A percentile compares a stretch with the other conserved stretches of the same genome.
Evolutionary conservation across 1,140 invertebrate genomes (phyloP).

Genomic region (Delia radicum): DNA sequence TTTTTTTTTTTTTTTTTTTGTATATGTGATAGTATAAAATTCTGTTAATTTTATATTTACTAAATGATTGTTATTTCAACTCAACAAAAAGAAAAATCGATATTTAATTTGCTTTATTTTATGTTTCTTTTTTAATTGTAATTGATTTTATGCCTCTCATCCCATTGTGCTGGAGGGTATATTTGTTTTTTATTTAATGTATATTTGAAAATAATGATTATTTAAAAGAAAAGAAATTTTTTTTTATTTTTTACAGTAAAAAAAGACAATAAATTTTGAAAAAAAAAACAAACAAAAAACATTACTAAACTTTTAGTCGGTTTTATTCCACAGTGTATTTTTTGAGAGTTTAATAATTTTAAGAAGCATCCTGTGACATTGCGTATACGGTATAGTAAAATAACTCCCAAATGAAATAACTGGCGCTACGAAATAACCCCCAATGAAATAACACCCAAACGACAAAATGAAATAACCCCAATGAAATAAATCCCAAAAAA

Average conservation of each 20-base stretch:
- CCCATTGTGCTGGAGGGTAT: too few species aligned
- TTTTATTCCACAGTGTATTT: not conserved
- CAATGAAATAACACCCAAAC: too few species aligned
- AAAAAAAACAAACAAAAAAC: not conserved
- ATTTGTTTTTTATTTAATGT: not conserved
- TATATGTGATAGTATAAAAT: conserved; percentile 3
- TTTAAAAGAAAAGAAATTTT: not conserved
- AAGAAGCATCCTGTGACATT: too few species aligned
- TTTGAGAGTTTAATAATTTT: too few species aligned
- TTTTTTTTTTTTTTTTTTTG: not conserved
- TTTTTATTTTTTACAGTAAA: not conserved
- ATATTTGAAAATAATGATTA: conserved; percentile 38
- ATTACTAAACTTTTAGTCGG: not conserved
- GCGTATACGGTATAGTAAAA: too few species aligned
- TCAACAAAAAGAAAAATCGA: conserved; percentile 63
- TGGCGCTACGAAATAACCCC: too few species aligned
- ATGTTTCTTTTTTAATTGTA: not conserved
- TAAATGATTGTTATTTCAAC: not conserved
- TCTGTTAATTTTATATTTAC: conserved; percentile 4
- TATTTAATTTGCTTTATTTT: not conserved
- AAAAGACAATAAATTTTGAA: not conserved
- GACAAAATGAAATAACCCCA: too few species aligned
- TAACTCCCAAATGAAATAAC: too few species aligned
- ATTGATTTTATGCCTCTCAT: not conserved
- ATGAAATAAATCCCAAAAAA: too few species aligned